These are phyloP conservation scores for Lophura nycthemera DNA, from an alignment of 2,113 vertebrate genomes.

Conservation along the genomic window DNA sequence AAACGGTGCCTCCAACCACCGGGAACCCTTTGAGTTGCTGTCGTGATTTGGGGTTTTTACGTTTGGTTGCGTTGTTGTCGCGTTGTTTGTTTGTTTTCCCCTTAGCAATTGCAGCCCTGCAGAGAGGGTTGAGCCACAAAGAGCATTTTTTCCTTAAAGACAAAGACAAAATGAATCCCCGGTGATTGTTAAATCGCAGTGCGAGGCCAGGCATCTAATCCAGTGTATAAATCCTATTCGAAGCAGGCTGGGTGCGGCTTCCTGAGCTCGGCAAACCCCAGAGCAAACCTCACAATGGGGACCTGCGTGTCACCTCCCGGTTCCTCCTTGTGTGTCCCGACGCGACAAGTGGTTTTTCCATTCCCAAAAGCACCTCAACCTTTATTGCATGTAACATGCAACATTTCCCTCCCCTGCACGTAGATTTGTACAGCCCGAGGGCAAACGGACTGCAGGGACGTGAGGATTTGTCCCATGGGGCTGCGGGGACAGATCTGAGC, in stretches of 20 bases:
- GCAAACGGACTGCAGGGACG: neutral
- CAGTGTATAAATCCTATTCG: neutral
- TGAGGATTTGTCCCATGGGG: neutral
- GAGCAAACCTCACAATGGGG: neutral
- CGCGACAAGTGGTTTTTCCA: neutral
- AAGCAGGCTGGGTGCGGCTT: neutral
- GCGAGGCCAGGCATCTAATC: neutral
- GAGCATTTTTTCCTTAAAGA: neutral
- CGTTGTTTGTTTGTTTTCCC: neutral
- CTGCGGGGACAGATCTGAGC: too few relatives aligned
- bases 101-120: neutral
- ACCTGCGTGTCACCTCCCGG: neutral
- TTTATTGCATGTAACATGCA: neutral
- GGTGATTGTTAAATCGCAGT: neutral
- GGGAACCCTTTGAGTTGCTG: neutral
- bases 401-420: neutral
- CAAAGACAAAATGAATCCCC: neutral
- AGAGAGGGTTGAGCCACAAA: neutral
- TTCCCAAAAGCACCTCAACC: neutral
- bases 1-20: fast-evolving
- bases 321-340: neutral
- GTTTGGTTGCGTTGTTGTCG: neutral
- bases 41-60: neutral
- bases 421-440: neutral
- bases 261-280: neutral